Evolutionary conservation across 2,797 vertebrate species (phyloP).

Genomic region (Acomys russatus): DNA sequence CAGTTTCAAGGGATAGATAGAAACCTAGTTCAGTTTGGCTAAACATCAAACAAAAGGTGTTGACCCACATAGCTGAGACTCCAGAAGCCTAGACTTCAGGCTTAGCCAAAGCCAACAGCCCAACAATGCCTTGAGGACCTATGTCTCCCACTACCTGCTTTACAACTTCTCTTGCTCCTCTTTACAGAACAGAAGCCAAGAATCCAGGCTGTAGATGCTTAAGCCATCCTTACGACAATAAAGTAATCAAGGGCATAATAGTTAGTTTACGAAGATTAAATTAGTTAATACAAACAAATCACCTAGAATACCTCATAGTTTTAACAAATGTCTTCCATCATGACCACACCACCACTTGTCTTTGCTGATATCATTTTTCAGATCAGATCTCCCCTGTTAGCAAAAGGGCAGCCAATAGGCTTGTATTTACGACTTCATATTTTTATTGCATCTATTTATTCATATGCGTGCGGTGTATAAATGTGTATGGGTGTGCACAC

Average conservation of each 20-base stretch:
- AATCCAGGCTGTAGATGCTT: not conserved
- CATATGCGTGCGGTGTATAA: not conserved
- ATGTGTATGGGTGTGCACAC: not conserved
- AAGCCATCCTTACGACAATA: not conserved
- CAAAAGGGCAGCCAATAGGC: not conserved
- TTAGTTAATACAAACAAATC: not conserved
- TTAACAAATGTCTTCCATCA: not conserved
- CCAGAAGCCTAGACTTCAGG: not conserved
- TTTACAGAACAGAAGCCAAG: not conserved
- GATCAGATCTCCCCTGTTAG: not conserved
- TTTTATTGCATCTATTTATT: not conserved
- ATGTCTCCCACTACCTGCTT: not conserved
- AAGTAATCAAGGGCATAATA: not conserved
- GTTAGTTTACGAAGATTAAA: not conserved
- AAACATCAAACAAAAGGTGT: not conserved
- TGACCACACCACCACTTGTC: not conserved
- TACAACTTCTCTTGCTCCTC: not conserved
- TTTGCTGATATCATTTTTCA: conserved; percentile 16
- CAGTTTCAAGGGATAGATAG: not conserved
- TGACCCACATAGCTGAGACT: not conserved
- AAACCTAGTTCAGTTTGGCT: not conserved
- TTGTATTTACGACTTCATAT: not conserved
- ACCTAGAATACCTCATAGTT: not conserved
- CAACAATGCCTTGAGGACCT: not conserved
- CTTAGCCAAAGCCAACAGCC: not conserved